Conservation (phyloP, 2,113 vertebrate species). For the Cyrtonyx montezumae region DNA sequence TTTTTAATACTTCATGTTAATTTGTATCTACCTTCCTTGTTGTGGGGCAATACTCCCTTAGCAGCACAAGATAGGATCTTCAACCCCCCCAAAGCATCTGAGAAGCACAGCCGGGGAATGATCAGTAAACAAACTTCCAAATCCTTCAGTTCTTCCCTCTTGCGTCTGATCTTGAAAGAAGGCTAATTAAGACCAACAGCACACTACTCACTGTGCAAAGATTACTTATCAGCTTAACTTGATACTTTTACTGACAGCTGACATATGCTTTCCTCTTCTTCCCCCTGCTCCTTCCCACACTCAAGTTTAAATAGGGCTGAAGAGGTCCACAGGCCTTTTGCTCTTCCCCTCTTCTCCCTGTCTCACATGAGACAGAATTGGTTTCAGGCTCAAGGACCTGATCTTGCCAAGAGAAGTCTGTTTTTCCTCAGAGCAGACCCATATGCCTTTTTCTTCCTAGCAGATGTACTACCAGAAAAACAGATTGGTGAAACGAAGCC, state of each 20-base stretch:
- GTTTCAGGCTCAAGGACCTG: background rate
- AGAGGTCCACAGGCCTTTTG: background rate
- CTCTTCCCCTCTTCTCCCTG: background rate
- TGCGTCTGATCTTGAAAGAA: background rate
- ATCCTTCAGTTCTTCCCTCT: background rate
- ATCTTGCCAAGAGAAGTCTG: background rate
- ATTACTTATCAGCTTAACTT: constrained; percentile 25
- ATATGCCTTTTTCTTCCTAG: constrained; percentile 11
- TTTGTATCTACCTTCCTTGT: background rate
- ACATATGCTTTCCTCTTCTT: constrained; percentile 25
- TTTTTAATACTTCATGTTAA: background rate
- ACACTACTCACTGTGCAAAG: background rate
- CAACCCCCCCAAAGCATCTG: background rate
- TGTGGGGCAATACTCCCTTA: background rate
- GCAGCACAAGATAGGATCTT: background rate
- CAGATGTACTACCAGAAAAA: constrained; percentile 3
- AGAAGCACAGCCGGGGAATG: background rate
- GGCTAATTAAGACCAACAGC: constrained; percentile 24
- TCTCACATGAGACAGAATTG: background rate
- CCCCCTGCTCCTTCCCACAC: background rate
- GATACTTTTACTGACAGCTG: constrained; percentile 20
- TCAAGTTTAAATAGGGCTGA: background rate
- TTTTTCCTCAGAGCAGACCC: constrained; percentile 4
- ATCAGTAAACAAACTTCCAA: background rate
- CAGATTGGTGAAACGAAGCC: background rate